Evolutionary conservation across 2,888 invertebrate genomes (phyloP).

Genomic region (Oligia latruncula): DNA sequence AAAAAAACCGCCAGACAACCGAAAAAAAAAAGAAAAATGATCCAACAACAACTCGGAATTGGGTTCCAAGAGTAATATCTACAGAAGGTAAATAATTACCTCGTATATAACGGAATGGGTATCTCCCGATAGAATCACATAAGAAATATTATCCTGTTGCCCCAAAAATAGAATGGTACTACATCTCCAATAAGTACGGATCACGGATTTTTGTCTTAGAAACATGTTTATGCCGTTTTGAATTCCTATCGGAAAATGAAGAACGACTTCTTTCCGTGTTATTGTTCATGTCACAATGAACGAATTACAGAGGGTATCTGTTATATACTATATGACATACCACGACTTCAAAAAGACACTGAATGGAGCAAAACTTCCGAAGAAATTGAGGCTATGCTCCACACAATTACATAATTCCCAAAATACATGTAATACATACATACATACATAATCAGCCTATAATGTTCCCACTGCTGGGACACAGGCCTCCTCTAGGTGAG

Average conservation of each 20-base stretch:
- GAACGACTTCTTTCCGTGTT: conserved; percentile 39
- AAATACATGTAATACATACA: no score
- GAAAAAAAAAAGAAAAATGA: conserved; percentile 25
- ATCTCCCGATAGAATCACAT: conserved; percentile 46
- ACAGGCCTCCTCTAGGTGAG: no score
- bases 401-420: no score
- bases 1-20: neutral
- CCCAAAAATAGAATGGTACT: conserved; percentile 44
- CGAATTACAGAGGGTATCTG: conserved; percentile 29
- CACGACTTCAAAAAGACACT: no score
- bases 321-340: no score
- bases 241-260: conserved; percentile 54
- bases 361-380: no score
- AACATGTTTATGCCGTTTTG: conserved; percentile 63
- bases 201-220: conserved; percentile 64
- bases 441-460: no score
- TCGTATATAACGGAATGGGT: conserved; percentile 34
- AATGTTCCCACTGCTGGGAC: no score
- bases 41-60: conserved; percentile 14
- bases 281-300: conserved; percentile 52
- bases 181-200: conserved; percentile 55
- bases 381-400: no score
- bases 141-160: conserved; percentile 55
- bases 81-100: conserved; percentile 58
- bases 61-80: conserved; percentile 32